Conservation (phyloP, 2,888 invertebrate genomes). For the Chesias legatella region DNA sequence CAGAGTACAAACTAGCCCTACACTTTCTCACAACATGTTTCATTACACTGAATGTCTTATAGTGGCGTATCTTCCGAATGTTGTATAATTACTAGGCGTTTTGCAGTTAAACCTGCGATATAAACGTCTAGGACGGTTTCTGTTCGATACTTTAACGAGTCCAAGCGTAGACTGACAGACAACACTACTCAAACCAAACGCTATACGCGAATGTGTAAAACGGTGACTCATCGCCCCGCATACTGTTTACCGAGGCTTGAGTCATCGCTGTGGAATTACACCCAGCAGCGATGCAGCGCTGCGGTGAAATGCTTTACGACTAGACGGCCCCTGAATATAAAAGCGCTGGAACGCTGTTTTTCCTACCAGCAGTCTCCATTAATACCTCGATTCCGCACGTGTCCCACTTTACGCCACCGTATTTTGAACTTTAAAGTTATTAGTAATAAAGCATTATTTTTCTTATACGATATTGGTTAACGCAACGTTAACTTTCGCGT, state of each 20-base stretch:
- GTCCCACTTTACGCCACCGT: slow-evolving; percentile 46
- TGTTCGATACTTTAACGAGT: slow-evolving; percentile 69
- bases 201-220: slow-evolving; percentile 81
- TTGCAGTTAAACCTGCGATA: slow-evolving; percentile 70
- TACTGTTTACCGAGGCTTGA: slow-evolving; percentile 81
- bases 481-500: slow-evolving; percentile 75
- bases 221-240: slow-evolving; percentile 81
- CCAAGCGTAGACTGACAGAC: slow-evolving; percentile 79
- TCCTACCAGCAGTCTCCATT: slow-evolving; percentile 66
- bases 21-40: slow-evolving; percentile 74
- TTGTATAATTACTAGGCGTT: slow-evolving; percentile 57
- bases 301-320: slow-evolving; percentile 32
- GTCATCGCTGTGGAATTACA: slow-evolving; percentile 66
- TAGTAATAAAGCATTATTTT: slow-evolving; percentile 33
- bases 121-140: slow-evolving; percentile 65
- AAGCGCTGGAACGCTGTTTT: slow-evolving; percentile 66
- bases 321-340: slow-evolving; percentile 39
- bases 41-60: slow-evolving; percentile 51
- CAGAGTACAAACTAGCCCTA: slow-evolving; percentile 59
- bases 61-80: slow-evolving; percentile 52
- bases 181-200: slow-evolving; percentile 79
- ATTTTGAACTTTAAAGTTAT: slow-evolving; percentile 50
- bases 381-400: slow-evolving; percentile 79
- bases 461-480: slow-evolving; percentile 36
- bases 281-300: slow-evolving; percentile 66